Conservation (phyloP, 2,888 invertebrate genomes). For the Heteromurus nitidus region DNA sequence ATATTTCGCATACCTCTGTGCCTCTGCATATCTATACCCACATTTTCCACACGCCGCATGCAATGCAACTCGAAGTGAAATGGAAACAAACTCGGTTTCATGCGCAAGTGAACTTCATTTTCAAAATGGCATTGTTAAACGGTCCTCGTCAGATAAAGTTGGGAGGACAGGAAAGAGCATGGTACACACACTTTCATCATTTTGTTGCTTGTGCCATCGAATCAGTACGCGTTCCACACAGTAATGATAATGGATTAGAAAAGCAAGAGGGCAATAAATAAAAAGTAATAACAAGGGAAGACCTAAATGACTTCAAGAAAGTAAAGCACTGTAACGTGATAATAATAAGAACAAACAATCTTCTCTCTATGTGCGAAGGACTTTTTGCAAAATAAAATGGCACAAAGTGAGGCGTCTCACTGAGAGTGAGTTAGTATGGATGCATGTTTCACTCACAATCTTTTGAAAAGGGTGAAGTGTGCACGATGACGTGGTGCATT, state of each 20-base stretch:
- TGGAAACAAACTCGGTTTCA: conserved; percentile 54
- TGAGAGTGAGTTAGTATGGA: no score
- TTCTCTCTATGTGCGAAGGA: no score
- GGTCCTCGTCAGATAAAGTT: no score
- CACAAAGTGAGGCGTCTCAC: no score
- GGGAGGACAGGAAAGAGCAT: no score
- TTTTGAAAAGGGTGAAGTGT: no score
- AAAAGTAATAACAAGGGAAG: conserved; percentile 7
- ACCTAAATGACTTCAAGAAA: conserved; percentile 19
- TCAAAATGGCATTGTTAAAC: conserved; percentile 2
- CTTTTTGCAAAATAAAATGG: no score
- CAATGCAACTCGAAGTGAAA: conserved; percentile 39
- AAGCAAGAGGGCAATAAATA: neutral
- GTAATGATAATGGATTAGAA: conserved; percentile 1
- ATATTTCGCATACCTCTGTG: no score
- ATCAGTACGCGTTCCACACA: neutral
- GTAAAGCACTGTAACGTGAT: conserved; percentile 3
- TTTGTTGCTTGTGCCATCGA: no score
- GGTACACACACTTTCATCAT: no score
- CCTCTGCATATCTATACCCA: neutral
- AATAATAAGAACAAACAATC: conserved; percentile 13
- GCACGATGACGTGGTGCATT: no score
- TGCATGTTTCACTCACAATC: no score
- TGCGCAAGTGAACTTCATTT: conserved; percentile 49
- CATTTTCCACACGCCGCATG: neutral